These are phyloP conservation scores for Enhydra lutris DNA, from an alignment of 2,113 vertebrate genomes.

Conservation along the genomic window DNA sequence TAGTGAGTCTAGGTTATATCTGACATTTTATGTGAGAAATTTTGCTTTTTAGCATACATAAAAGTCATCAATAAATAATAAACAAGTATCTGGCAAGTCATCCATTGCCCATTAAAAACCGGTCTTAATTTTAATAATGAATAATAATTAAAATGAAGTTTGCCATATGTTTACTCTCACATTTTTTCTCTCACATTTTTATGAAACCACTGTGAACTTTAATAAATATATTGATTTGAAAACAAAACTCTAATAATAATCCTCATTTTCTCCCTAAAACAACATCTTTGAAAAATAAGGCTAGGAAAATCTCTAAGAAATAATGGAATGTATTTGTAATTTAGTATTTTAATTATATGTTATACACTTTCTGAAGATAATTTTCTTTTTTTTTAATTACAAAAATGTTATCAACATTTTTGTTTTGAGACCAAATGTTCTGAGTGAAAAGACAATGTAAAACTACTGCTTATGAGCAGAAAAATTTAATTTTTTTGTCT, in stretches of 20 bases:
- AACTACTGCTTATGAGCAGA: background rate
- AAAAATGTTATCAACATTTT: background rate
- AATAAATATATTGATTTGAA: background rate
- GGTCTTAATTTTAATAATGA: background rate
- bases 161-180: background rate
- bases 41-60: background rate
- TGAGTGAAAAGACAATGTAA: background rate
- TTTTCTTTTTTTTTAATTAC: background rate
- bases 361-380: background rate
- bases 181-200: background rate
- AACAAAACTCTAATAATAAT: background rate
- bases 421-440: background rate
- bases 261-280: background rate
- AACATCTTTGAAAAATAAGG: background rate
- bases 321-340: background rate
- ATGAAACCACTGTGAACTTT: background rate
- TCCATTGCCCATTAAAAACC: background rate
- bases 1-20: background rate
- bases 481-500: background rate
- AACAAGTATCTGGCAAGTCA: background rate
- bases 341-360: background rate
- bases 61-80: slow-evolving; percentile 5
- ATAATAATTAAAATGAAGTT: background rate
- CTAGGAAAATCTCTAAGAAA: background rate
- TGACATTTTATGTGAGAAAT: slow-evolving; percentile 9